phyloP scores from a whole-genome alignment of 2,113 vertebrate genomes.

The Ursus arctos region DNA sequence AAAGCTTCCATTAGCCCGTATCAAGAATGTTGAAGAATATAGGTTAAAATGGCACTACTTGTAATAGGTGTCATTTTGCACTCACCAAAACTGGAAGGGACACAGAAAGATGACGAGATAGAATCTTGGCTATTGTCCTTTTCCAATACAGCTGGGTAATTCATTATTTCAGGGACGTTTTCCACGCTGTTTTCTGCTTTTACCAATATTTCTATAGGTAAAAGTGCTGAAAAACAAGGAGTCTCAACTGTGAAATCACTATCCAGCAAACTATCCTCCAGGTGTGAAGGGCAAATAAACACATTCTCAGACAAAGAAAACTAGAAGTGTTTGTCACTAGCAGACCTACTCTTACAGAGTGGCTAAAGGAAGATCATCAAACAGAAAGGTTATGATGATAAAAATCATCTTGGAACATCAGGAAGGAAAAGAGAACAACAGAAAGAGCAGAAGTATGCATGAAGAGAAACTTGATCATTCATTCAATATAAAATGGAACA shows the following conservation, averaged over 20 bases:
- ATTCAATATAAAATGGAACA: not conserved
- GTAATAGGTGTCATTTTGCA: slow-evolving; percentile 46
- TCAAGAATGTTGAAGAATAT: not conserved
- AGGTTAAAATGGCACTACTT: not conserved
- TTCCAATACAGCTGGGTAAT: not conserved
- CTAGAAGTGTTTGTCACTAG: not conserved
- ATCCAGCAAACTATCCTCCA: slow-evolving; percentile 3
- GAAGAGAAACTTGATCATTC: not conserved
- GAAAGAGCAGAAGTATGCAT: not conserved
- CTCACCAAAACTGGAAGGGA: slow-evolving; percentile 80
- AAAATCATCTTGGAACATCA: not conserved
- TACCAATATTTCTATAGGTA: not conserved
- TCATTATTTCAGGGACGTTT: not conserved
- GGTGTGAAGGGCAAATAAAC: slow-evolving; percentile 8
- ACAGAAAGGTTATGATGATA: slow-evolving; percentile 6
- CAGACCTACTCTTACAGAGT: slow-evolving; percentile 1
- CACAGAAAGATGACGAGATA: slow-evolving; percentile 67
- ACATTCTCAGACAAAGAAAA: slow-evolving; percentile 1
- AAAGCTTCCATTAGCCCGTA: not conserved
- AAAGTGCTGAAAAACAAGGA: slow-evolving; percentile 25
- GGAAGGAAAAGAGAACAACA: not conserved
- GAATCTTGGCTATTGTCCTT: slow-evolving; percentile 41
- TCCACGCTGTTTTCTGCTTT: slow-evolving; percentile 2
- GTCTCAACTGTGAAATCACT: not conserved
- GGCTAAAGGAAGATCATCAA: slow-evolving; percentile 26